Evolutionary conservation across 2,888 invertebrate species (phyloP), one percentile per base, ranked within the genome.

Genomic region (Lasiommata megera): DNA sequence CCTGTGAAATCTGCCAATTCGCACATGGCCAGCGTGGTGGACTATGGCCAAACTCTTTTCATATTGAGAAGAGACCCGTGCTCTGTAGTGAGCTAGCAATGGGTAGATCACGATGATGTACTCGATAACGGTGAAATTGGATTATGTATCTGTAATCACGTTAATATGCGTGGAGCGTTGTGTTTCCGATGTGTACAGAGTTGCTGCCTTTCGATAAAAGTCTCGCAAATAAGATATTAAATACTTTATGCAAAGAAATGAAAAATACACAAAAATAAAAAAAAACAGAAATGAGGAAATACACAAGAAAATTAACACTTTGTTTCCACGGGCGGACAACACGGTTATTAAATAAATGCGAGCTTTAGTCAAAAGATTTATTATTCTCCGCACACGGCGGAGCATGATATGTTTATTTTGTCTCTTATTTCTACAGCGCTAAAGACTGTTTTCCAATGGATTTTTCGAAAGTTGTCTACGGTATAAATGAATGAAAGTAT

Each of bases 331-430:
- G 44, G 23, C 58, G 55, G 54, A 53, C 58, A 44, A 58, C 58
- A 55, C 17, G 41, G 52, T 61, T 58, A 55, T 58, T 61, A 58
- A 61, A 61, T 61, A 61, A 52, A 43, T 55, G 55, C 44, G 38
- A 36, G 37, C 48, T 59, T 55, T 55, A 34, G 58, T 58, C 54
- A 58, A 61, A 61, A 61, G 55, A 61, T 61, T 58, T 61, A 55
- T 61, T 51, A 54, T 57, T 57, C 38, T 53, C 50, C 1, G 41
- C 17, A 12, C 17, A 43, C 18, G 18, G 29, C 9, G 40, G 9
- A 18, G n/a, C 23, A 9, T 40, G 29, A 6, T 16, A 18, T 17
- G 8, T 9, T 11, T 6, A 0, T 41, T 41, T 18, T 41, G 18
- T 11, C 1, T 23, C 38, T 18, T 48, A 36, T 50, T 50, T 12